These are phyloP conservation scores for Folsomia candida DNA, from an alignment of 2,888 invertebrate species.

Conservation along the genomic window DNA sequence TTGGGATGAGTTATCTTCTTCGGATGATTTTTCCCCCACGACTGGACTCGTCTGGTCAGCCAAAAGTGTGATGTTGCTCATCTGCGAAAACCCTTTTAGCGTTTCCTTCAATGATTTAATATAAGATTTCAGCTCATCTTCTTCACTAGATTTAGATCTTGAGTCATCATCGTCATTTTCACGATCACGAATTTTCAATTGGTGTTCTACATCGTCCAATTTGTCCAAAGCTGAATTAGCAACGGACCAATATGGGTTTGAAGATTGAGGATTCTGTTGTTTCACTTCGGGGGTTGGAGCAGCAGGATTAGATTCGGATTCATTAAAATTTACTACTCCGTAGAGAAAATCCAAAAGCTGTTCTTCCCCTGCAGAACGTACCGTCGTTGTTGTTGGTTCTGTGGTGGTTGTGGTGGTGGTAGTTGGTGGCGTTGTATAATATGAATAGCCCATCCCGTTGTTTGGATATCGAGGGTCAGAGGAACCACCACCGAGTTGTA, in stretches of 20 bases:
- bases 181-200: conserved; percentile 1
- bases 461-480: conserved; percentile 1
- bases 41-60: conserved; percentile 19
- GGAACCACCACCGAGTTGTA: background rate
- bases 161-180: background rate
- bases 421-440: background rate
- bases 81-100: conserved; percentile 27
- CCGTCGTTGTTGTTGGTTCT: conserved; percentile 13
- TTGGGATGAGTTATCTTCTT: conserved; percentile 1
- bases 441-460: background rate
- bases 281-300: background rate
- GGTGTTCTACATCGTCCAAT: background rate
- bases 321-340: conserved; percentile 28
- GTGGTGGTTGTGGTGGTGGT: conserved; percentile 4
- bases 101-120: conserved; percentile 28
- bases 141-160: conserved; percentile 5
- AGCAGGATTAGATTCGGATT: background rate
- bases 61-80: conserved; percentile 31
- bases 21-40: conserved; percentile 3
- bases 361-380: conserved; percentile 16
- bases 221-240: background rate
- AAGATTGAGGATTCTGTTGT: background rate
- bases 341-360: conserved; percentile 26
- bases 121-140: conserved; percentile 20
- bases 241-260: conserved; percentile 1